These are phyloP conservation scores for Volucella inflata DNA, from an alignment of 2,888 invertebrate genomes.

Conservation along the genomic window DNA sequence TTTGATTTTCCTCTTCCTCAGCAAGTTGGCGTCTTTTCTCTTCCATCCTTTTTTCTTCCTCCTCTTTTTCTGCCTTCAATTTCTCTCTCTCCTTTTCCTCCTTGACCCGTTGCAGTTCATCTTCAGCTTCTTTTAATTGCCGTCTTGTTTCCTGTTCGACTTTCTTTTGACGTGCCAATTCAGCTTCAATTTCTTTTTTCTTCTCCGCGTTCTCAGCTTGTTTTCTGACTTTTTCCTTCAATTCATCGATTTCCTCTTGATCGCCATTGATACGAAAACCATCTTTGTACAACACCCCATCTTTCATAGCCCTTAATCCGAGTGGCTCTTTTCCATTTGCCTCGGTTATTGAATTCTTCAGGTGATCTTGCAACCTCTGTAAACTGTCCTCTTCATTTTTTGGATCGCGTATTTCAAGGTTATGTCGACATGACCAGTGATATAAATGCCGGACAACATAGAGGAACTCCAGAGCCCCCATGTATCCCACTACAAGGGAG, in stretches of 20 bases:
- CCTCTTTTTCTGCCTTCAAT: slow-evolving; percentile 32
- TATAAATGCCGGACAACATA: slow-evolving; percentile 82
- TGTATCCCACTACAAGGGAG: slow-evolving; percentile 90
- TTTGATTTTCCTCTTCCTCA: slow-evolving; percentile 75
- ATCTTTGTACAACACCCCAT: slow-evolving; percentile 82
- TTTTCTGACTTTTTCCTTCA: slow-evolving; percentile 71
- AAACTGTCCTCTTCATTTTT: slow-evolving; percentile 77
- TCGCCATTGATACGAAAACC: slow-evolving; percentile 81
- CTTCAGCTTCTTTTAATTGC: slow-evolving; percentile 80
- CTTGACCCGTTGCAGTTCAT: slow-evolving; percentile 77
- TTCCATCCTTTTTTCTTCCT: slow-evolving; percentile 27
- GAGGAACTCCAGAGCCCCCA: slow-evolving; percentile 88
- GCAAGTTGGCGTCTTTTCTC: slow-evolving; percentile 40
- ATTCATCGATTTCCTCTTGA: slow-evolving; percentile 76
- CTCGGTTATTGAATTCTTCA: slow-evolving; percentile 78
- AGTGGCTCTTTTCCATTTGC: slow-evolving; percentile 77
- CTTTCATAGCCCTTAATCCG: slow-evolving; percentile 81
- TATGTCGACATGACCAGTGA: slow-evolving; percentile 81
- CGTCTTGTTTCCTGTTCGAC: slow-evolving; percentile 80
- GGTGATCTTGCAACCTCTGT: slow-evolving; percentile 79
- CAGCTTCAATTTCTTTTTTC: slow-evolving; percentile 78
- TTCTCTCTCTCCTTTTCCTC: slow-evolving; percentile 64
- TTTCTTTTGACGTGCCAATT: slow-evolving; percentile 79
- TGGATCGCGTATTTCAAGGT: slow-evolving; percentile 69
- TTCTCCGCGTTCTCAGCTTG: slow-evolving; percentile 71